A percentile compares a stretch with the other conserved stretches of the same genome.
Conservation (phyloP, 2,888 invertebrate genomes). For the Trichogramma evanescens region DNA sequence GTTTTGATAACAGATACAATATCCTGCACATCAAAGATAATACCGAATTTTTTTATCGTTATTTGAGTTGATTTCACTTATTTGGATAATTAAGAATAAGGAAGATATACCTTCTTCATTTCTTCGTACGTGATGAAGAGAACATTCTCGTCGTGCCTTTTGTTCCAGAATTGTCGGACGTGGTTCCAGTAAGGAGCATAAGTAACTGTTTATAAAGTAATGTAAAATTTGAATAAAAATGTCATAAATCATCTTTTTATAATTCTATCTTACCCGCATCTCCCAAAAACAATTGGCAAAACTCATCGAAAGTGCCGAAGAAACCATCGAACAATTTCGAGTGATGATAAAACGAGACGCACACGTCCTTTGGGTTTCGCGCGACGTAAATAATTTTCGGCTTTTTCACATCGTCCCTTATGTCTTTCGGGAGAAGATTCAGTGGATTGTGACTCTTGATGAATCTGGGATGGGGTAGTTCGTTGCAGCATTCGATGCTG, state of each 20-base stretch:
- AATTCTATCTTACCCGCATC: slow-evolving; percentile 44
- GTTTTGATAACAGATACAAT: slow-evolving; percentile 50
- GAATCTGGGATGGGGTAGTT: slow-evolving; percentile 51
- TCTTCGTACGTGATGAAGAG: slow-evolving; percentile 38
- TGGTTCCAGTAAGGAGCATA: slow-evolving; percentile 37
- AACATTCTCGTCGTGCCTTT: slow-evolving; percentile 26
- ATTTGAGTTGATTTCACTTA: no score
- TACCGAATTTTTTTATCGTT: no score
- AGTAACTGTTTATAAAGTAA: slow-evolving; percentile 22
- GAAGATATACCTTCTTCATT: slow-evolving; percentile 32
- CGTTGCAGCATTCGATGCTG: slow-evolving; percentile 39
- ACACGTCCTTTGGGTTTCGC: slow-evolving; percentile 66
- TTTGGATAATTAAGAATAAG: no score
- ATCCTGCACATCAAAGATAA: slow-evolving; percentile 37
- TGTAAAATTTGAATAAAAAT: not conserved
- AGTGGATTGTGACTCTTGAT: slow-evolving; percentile 62
- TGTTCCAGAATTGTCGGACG: slow-evolving; percentile 32
- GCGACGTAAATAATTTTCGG: slow-evolving; percentile 62
- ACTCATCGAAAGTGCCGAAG: slow-evolving; percentile 52
- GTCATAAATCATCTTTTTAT: not conserved
- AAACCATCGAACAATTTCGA: slow-evolving; percentile 55
- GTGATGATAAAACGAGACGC: slow-evolving; percentile 64
- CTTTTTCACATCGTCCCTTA: slow-evolving; percentile 42
- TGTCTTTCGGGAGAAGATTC: slow-evolving; percentile 52
- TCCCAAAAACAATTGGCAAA: slow-evolving; percentile 56